Conservation (phyloP, 1,140 invertebrate species). For the Nasonia vitripennis region DNA sequence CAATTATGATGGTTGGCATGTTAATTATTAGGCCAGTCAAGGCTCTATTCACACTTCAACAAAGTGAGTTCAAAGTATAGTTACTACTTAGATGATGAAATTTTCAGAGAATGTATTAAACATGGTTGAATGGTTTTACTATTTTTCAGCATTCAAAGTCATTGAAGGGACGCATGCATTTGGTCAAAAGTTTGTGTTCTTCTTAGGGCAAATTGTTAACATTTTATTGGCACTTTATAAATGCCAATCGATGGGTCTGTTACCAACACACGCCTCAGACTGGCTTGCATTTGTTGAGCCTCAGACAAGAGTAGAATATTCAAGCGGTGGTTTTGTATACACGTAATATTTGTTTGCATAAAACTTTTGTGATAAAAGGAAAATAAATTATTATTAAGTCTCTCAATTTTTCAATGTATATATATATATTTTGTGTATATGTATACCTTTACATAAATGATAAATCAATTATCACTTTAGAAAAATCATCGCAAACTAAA, state of each 20-base stretch:
- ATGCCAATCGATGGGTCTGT: slow-evolving; percentile 98
- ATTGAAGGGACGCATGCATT: slow-evolving; percentile 95
- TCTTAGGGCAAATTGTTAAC: slow-evolving; percentile 96
- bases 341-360: slow-evolving; percentile 68
- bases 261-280: slow-evolving; percentile 98
- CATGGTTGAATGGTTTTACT: slow-evolving; percentile 28
- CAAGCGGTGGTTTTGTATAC: slow-evolving; percentile 88
- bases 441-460: not conserved
- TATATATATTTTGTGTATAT: not conserved
- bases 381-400: slow-evolving; percentile 46
- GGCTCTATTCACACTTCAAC: slow-evolving; percentile 92
- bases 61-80: slow-evolving; percentile 76
- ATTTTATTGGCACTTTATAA: slow-evolving; percentile 97
- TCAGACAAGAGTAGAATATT: slow-evolving; percentile 90
- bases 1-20: slow-evolving; percentile 99
- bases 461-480: slow-evolving; percentile 20
- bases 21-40: slow-evolving; percentile 96
- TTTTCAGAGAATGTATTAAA: not conserved
- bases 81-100: slow-evolving; percentile 20
- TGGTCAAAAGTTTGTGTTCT: slow-evolving; percentile 95
- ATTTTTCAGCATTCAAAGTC: slow-evolving; percentile 89
- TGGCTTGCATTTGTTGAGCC: slow-evolving; percentile 99
- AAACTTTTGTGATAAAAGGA: slow-evolving; percentile 58
- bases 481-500: slow-evolving; percentile 48
- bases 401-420: not conserved